phyloP scores from a whole-genome alignment of 2,888 invertebrate species.

The Tridacna crocea region DNA sequence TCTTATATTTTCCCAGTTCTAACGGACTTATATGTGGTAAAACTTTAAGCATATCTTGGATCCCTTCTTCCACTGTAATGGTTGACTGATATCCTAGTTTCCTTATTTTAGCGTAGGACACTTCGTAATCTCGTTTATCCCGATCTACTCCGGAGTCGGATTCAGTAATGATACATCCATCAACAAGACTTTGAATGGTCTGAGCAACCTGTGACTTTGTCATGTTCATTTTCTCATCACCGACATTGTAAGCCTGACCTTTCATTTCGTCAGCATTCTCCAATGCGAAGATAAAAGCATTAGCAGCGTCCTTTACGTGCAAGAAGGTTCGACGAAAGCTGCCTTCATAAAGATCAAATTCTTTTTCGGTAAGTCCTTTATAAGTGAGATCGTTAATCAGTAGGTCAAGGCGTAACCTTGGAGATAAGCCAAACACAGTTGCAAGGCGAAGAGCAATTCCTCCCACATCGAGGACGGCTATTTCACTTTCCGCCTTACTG shows the following conservation, averaged over 20 bases:
- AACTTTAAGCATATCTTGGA: constrained; percentile 78
- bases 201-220: constrained; percentile 81
- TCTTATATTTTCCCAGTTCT: constrained; percentile 70
- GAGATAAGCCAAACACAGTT: constrained; percentile 83
- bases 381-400: constrained; percentile 82
- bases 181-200: constrained; percentile 77
- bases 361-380: constrained; percentile 77
- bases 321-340: constrained; percentile 82
- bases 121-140: constrained; percentile 84
- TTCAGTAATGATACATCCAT: constrained; percentile 75
- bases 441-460: constrained; percentile 82
- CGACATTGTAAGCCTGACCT: constrained; percentile 82
- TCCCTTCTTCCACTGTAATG: constrained; percentile 80
- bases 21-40: constrained; percentile 73
- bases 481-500: constrained; percentile 82
- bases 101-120: constrained; percentile 81
- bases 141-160: constrained; percentile 80
- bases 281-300: constrained; percentile 82
- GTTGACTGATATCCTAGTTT: constrained; percentile 80
- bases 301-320: constrained; percentile 82
- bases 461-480: constrained; percentile 70
- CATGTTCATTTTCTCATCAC: constrained; percentile 83
- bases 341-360: constrained; percentile 82
- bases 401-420: constrained; percentile 82
- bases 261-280: constrained; percentile 79